phyloP scores from a whole-genome alignment of 2,797 vertebrate genomes.

The Podarcis lilfordi region DNA sequence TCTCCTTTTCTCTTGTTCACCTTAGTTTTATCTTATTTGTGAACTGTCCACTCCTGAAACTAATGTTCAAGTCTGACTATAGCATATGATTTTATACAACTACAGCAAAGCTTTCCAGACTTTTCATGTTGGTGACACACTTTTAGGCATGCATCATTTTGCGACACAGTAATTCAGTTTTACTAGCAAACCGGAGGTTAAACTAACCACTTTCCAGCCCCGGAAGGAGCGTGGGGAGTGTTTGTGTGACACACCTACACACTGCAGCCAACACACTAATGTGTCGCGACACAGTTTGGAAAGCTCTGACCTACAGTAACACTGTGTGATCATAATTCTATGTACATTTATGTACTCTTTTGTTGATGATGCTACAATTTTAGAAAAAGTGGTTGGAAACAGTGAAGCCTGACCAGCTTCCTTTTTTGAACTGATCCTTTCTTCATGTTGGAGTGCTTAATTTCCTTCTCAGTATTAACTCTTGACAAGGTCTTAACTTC shows the following conservation, averaged over 20 bases:
- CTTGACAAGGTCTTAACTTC: not conserved
- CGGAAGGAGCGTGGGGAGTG: too few relatives aligned
- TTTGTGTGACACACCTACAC: too few relatives aligned
- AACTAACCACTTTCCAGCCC: too few relatives aligned
- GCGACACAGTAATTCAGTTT: too few relatives aligned
- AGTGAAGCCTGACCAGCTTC: not conserved
- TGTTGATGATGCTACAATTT: not conserved
- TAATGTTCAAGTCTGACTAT: not conserved
- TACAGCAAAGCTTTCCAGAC: too few relatives aligned
- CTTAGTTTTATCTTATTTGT: not conserved
- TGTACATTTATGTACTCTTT: not conserved
- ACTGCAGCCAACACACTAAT: too few relatives aligned
- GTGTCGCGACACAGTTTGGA: too few relatives aligned
- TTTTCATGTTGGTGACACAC: too few relatives aligned
- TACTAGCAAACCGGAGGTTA: too few relatives aligned
- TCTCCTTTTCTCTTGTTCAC: not conserved
- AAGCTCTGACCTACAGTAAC: not conserved
- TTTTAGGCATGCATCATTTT: too few relatives aligned
- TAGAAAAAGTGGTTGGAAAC: not conserved
- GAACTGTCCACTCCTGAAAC: not conserved
- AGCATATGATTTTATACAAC: not conserved
- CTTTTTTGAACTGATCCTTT: not conserved
- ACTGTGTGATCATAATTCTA: not conserved
- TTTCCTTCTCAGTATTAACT: not conserved
- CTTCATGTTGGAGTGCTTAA: not conserved